phyloP scores from a whole-genome alignment of 2,888 invertebrate species.

The Teinopalpus imperialis region DNA sequence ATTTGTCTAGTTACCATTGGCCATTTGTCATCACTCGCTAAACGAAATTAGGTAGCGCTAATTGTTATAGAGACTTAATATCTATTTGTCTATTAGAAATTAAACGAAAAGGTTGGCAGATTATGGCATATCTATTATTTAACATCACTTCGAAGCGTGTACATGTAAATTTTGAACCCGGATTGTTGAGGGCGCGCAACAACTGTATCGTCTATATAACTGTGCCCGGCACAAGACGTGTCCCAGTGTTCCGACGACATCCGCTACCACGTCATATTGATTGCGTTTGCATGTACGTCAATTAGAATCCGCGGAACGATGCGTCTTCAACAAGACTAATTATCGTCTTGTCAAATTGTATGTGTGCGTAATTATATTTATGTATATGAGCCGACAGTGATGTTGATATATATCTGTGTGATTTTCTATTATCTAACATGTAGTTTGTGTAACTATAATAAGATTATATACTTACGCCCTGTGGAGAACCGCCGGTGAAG shows the following conservation, averaged over 20 bases:
- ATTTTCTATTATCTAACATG: constrained; percentile 13
- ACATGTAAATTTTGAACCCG: constrained; percentile 6
- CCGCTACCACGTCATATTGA: constrained; percentile 72
- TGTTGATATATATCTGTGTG: constrained; percentile 41
- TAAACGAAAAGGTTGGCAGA: no score
- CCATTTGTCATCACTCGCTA: no score
- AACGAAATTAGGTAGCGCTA: no score
- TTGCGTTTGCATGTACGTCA: constrained; percentile 80
- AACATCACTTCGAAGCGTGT: constrained; percentile 12
- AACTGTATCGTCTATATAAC: constrained; percentile 24
- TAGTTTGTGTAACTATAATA: constrained; percentile 1
- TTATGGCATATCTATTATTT: constrained; percentile 10
- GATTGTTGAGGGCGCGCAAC: constrained; percentile 18
- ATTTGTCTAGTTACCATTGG: no score
- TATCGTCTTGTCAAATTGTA: constrained; percentile 65
- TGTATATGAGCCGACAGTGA: constrained; percentile 57
- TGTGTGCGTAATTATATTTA: constrained; percentile 60
- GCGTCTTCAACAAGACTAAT: constrained; percentile 74
- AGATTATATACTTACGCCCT: constrained; percentile 30
- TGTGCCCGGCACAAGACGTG: constrained; percentile 35
- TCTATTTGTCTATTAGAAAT: no score
- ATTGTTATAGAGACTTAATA: no score
- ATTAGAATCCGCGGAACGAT: constrained; percentile 74
- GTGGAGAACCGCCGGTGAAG: constrained; percentile 15
- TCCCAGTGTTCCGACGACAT: constrained; percentile 50